A percentile compares a stretch with the other conserved stretches of the same genome.
Conservation (phyloP, 2,797 vertebrate genomes). For the Allochrocebus solatus region DNA sequence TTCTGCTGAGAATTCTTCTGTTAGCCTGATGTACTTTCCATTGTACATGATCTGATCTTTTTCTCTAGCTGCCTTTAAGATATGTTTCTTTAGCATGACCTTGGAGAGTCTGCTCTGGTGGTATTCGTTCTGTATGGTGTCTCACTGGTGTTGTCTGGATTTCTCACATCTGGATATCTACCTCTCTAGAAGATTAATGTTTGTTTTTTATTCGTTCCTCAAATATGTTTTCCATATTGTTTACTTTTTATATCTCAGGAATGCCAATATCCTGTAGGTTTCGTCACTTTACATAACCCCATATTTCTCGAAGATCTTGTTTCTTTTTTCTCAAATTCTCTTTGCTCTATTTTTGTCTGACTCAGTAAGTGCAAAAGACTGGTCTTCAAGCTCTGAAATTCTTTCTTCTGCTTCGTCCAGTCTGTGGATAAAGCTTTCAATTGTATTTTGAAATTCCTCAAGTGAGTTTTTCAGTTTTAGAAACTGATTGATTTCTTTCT, state of each 20-base stretch:
- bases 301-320: not conserved
- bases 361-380: not conserved
- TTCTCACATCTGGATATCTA: not conserved
- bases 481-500: not conserved
- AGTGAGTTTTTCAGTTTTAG: not conserved
- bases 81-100: not conserved
- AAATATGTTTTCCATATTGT: not conserved
- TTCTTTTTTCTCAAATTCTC: not conserved
- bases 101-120: not conserved
- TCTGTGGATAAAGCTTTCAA: not conserved
- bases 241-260: not conserved
- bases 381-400: not conserved
- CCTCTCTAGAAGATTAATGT: not conserved
- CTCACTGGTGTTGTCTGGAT: not conserved
- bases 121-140: not conserved
- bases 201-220: not conserved
- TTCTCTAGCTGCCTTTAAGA: not conserved
- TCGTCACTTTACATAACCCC: not conserved
- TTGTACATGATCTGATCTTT: not conserved
- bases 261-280: not conserved
- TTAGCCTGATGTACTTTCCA: not conserved
- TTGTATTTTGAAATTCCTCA: not conserved
- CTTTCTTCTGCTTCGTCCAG: not conserved
- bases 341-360: not conserved
- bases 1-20: not conserved